A percentile compares a stretch with the other conserved stretches of the same genome.
phyloP scores from a whole-genome alignment of 2,888 invertebrate genomes.

The Epiblema foenella region DNA sequence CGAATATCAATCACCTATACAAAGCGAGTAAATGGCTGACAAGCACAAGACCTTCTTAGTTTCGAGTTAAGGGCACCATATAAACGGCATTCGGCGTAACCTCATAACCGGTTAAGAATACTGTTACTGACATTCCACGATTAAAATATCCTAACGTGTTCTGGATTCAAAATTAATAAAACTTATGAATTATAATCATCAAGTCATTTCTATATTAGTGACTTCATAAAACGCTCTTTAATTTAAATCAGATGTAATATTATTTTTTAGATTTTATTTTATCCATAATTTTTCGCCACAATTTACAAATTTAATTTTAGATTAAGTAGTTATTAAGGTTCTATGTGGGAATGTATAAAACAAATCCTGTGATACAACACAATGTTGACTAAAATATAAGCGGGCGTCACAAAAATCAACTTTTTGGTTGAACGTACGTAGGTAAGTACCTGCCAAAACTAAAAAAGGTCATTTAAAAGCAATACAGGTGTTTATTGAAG shows the following conservation, averaged over 20 bases:
- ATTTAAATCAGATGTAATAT: neutral
- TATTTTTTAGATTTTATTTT: too few relatives aligned
- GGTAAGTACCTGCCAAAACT: neutral
- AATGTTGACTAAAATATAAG: neutral
- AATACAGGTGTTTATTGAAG: conserved; percentile 13
- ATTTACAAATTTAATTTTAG: neutral
- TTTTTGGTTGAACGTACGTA: neutral
- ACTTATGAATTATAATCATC: conserved; percentile 18
- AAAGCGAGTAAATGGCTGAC: neutral
- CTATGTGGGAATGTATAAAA: neutral
- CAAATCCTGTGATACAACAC: neutral
- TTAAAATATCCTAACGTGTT: conserved; percentile 45
- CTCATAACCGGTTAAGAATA: conserved; percentile 47
- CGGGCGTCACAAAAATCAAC: neutral
- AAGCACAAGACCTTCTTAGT: conserved; percentile 17
- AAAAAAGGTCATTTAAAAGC: conserved; percentile 1
- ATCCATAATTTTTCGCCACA: neutral
- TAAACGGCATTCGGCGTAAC: conserved; percentile 47
- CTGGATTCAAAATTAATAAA: conserved; percentile 43
- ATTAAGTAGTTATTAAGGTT: neutral
- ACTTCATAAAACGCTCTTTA: neutral
- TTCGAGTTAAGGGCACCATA: conserved; percentile 37
- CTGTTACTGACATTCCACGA: conserved; percentile 44
- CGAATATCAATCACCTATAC: neutral
- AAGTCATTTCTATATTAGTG: neutral